Conservation (phyloP, 2,113 vertebrate genomes). For the Vireo altiloquus region DNA sequence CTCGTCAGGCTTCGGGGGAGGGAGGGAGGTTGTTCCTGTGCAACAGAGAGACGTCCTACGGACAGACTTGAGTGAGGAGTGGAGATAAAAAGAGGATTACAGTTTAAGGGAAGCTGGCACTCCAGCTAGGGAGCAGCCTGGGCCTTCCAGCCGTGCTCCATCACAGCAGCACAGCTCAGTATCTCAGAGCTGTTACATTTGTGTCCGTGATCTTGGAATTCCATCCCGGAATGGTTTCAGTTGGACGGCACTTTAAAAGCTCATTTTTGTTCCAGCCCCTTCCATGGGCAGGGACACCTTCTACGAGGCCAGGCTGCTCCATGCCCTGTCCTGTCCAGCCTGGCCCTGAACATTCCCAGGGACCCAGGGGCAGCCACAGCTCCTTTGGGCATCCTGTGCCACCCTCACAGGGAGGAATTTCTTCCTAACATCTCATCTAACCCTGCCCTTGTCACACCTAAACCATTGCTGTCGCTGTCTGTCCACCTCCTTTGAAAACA, state of each 20-base stretch:
- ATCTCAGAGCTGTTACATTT: background rate
- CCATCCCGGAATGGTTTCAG: background rate
- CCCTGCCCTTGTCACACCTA: background rate
- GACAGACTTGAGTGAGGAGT: background rate
- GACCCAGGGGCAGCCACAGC: background rate
- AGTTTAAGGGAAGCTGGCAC: background rate
- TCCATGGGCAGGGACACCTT: background rate
- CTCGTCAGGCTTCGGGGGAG: background rate
- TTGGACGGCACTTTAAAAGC: background rate
- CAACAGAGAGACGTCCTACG: accelerated
- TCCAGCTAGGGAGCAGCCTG: background rate
- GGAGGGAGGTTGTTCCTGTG: background rate
- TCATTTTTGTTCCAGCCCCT: background rate
- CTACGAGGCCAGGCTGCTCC: accelerated
- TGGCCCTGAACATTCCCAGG: background rate
- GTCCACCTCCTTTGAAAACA: background rate
- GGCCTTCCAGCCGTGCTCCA: background rate
- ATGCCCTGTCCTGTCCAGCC: accelerated
- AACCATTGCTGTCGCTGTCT: background rate
- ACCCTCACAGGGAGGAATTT: background rate
- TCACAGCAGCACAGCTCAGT: background rate
- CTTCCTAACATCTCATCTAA: background rate
- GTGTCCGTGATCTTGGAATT: background rate
- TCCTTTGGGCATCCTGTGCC: background rate
- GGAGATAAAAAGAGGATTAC: background rate